Evolutionary conservation across 2,797 vertebrate genomes (phyloP), one percentile per base, ranked within the genome.

Genomic region (Darevskia nairensis): DNA sequence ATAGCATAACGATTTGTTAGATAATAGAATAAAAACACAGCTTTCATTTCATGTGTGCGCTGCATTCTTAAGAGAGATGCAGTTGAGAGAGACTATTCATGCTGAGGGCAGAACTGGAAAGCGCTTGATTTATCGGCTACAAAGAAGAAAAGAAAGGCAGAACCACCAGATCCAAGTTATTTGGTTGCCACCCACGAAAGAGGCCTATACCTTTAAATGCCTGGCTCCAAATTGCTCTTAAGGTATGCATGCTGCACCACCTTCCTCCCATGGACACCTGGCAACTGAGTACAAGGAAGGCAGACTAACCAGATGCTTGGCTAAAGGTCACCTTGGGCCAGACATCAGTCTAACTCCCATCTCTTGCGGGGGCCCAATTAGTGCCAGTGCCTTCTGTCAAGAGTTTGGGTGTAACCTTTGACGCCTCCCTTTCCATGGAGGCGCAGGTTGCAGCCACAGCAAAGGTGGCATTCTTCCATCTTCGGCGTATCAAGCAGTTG

Each of bases 21-120:
- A 91, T 94, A 94, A 93, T 91, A 93, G 91, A 90, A 88, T 80
- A 93, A 95, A 86, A 95, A 23, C 69, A 88, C 88, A 83, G 91
- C 94, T 92, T 94, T 93, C 89, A 81, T 93, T 94, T 93, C 86
- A 79, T 80, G 85, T 91, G 83, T n/a, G 78, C 78, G 82, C 82
- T 93, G 74, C 78, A 92, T 85, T 82, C 68, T 89, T 90, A 94
- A 92, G 89, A 93, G 90, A 94, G 86, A 92, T 86, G 80, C 86
- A 94, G 86, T 74, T 95, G 80, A 88, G 89, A 94, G 44, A 89
- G 80, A 91, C 82, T 93, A 87, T 90, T 91, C 89, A 87, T 9
- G 55, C 90, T 91, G 78, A 90, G 74, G 94, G 90, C 82, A 92
- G 92, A 96, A 92, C 85, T 92, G 91, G 69, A 69, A 76, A 89